Conservation (phyloP, 1,140 invertebrate species). For the Branchinecta lynchi region DNA sequence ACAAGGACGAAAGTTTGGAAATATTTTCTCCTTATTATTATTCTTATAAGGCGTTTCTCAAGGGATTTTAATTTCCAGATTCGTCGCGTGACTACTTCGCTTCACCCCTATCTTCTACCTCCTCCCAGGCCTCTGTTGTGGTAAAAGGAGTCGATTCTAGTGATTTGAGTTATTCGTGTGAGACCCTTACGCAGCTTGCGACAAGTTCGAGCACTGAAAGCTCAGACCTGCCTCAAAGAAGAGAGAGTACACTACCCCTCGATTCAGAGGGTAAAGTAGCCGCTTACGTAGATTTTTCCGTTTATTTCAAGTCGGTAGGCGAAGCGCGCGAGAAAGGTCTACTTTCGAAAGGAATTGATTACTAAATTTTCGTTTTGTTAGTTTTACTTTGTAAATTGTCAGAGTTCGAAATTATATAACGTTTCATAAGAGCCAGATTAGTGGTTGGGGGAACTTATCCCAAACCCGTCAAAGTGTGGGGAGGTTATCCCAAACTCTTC, state of each 20-base stretch:
- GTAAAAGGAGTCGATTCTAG: neutral
- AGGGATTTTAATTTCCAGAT: neutral
- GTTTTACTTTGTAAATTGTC: too few relatives aligned
- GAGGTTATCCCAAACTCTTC: too few relatives aligned
- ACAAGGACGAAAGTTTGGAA: too few relatives aligned
- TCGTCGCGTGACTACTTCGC: neutral
- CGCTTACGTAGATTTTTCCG: constrained; percentile 68
- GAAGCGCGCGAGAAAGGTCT: constrained; percentile 31
- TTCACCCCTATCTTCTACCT: neutral
- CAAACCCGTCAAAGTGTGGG: too few relatives aligned
- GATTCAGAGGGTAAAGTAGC: constrained; percentile 47
- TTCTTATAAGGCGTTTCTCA: too few relatives aligned
- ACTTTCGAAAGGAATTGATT: constrained; percentile 18
- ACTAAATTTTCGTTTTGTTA: neutral
- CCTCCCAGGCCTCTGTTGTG: neutral
- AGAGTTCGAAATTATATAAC: too few relatives aligned
- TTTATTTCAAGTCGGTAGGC: constrained; percentile 58
- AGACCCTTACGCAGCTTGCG: neutral
- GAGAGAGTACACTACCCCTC: constrained; percentile 31
- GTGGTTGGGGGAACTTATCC: too few relatives aligned
- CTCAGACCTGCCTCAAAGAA: constrained; percentile 23
- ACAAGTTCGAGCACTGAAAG: constrained; percentile 21
- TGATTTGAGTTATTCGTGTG: neutral
- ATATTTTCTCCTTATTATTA: too few relatives aligned
- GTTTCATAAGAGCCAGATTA: too few relatives aligned